Evolutionary conservation across 2,113 vertebrate genomes (phyloP), one percentile per base, ranked within the genome.

Genomic region (Eulemur macaco): DNA sequence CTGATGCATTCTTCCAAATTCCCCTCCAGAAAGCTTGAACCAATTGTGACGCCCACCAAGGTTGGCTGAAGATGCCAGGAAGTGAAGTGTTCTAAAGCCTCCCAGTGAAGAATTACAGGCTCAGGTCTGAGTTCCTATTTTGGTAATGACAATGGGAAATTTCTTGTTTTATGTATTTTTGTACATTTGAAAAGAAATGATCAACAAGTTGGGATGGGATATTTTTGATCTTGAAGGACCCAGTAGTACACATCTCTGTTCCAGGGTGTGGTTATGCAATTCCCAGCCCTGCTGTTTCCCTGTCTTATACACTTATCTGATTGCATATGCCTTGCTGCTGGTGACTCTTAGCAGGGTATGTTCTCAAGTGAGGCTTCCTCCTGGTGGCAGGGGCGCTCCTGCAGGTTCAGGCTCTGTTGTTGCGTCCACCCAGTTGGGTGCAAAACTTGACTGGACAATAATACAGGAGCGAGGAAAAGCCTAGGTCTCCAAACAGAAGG

Each of bases 271-370:
- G 34, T 34, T 37, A 2, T 5, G 9, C 21, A 52, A 18, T 93
- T 78, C 50, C 15, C 27, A 52, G 52, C 39, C 8, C 23, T 45
- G 10, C 17, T 4, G 47, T 54, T 47, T 63, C 25, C 10, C 23
- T 47, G 63, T 27, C 8, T 71, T 0, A 0, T 1, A 13, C 13
- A 4, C 58, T 25, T 11, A 54, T 27, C 11, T 1, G 85, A 8
- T 34, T 27, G 12, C 5, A 29, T 1, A 1, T 1, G 2, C 9
- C 29, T 8, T 29, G 86, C 37, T 42, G 64, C 56, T 14, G 13
- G 42, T 31, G 74, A 54, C 31, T 18, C 23, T 25, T 50, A 15
- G 9, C 12, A 37, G 29, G 63, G 29, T 0, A 0, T 0, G 0
- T 77, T 85, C 64, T 86, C 91, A 8, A 54, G n/a, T 29, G 14